phyloP scores from a whole-genome alignment of 1,140 invertebrate genomes.

The Drosophila navojoa region DNA sequence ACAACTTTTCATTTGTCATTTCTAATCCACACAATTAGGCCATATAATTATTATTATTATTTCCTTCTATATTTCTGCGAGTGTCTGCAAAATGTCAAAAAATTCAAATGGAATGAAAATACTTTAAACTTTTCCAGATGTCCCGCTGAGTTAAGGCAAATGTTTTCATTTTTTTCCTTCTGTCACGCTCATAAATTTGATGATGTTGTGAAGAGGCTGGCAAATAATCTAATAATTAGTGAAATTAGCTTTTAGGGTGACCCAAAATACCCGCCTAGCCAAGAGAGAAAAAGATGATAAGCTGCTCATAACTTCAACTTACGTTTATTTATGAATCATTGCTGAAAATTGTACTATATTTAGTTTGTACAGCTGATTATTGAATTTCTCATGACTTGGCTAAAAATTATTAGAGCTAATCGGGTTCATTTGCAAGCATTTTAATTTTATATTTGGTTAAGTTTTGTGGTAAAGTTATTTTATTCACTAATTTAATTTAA shows the following conservation, averaged over 20 bases:
- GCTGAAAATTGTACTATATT: too few species aligned
- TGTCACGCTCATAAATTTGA: conserved; percentile 67
- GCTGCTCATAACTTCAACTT: neutral
- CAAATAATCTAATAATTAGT: conserved; percentile 73
- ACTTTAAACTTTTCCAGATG: conserved; percentile 63
- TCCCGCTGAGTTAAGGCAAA: conserved; percentile 3
- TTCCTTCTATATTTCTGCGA: conserved; percentile 31
- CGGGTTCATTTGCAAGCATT: too few species aligned
- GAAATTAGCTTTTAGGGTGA: conserved; percentile 59
- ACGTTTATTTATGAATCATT: too few species aligned
- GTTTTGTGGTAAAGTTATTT: too few species aligned
- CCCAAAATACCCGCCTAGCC: neutral
- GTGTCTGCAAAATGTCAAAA: conserved; percentile 68
- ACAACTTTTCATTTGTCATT: conserved; percentile 23
- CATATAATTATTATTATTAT: conserved; percentile 43
- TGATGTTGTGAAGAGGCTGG: conserved; percentile 42
- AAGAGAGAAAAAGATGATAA: conserved; percentile 1
- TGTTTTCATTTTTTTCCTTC: neutral
- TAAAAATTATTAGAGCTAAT: too few species aligned
- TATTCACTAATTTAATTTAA: too few species aligned
- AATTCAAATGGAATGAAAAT: conserved; percentile 19
- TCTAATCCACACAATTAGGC: conserved; percentile 65
- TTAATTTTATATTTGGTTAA: too few species aligned
- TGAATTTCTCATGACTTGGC: too few species aligned
- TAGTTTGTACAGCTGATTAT: too few species aligned